Conservation (phyloP, 2,797 vertebrate species). For the Lepus townsendii region DNA sequence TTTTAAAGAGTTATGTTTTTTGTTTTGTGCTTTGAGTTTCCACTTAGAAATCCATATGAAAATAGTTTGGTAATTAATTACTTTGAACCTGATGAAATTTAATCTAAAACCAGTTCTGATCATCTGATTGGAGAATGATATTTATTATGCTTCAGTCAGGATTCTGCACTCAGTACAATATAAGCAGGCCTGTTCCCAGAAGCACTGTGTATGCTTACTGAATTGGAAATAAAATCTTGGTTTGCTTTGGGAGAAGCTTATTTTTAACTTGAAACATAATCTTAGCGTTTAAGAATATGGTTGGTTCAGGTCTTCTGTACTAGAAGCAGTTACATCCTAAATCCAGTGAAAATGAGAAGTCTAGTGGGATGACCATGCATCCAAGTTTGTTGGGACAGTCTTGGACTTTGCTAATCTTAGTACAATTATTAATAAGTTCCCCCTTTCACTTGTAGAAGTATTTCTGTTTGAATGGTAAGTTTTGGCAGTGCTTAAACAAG, state of each 20-base stretch:
- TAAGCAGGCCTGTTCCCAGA: constrained; percentile 26
- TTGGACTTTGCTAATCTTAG: constrained; percentile 37
- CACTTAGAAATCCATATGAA: constrained; percentile 63
- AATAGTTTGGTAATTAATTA: constrained; percentile 57
- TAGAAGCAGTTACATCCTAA: constrained; percentile 24
- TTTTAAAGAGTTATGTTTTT: constrained; percentile 52
- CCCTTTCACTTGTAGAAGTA: constrained; percentile 29
- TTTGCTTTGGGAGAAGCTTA: constrained; percentile 44
- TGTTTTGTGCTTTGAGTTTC: constrained; percentile 63
- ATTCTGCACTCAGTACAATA: constrained; percentile 18
- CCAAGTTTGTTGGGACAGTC: neutral
- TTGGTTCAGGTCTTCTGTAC: neutral
- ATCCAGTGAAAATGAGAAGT: constrained; percentile 19
- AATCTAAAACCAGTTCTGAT: constrained; percentile 60
- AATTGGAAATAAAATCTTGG: constrained; percentile 44
- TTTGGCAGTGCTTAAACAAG: constrained; percentile 18
- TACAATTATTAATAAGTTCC: constrained; percentile 24
- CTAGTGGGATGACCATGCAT: neutral
- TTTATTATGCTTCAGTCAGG: constrained; percentile 40
- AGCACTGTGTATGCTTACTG: neutral
- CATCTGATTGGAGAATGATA: constrained; percentile 44
- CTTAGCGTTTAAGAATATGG: constrained; percentile 37
- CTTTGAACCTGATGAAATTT: constrained; percentile 56
- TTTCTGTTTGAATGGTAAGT: constrained; percentile 21
- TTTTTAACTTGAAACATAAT: constrained; percentile 52